Evolutionary conservation across 2,888 invertebrate species (phyloP).

Genomic region (Phymatocera aterrima): DNA sequence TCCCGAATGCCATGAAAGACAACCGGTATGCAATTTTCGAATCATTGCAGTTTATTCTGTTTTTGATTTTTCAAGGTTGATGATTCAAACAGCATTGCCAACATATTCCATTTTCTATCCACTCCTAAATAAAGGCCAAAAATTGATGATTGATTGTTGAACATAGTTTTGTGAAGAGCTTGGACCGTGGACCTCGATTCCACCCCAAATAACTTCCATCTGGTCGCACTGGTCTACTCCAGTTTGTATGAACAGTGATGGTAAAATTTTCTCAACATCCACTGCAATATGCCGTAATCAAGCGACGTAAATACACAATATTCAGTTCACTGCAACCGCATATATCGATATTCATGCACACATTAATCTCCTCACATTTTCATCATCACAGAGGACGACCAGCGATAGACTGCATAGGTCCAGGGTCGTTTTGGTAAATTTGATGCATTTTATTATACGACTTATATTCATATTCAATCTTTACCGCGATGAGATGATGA

Average conservation of each 20-base stretch:
- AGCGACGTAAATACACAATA: conserved; percentile 67
- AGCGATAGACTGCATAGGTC: conserved; percentile 72
- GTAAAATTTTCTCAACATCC: conserved; percentile 60
- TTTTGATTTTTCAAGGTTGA: background rate
- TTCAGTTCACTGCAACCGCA: background rate
- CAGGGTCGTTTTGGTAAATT: conserved; percentile 72
- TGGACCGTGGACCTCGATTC: conserved; percentile 62
- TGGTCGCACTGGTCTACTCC: conserved; percentile 72
- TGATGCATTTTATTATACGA: background rate
- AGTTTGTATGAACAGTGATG: conserved; percentile 61
- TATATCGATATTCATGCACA: conserved; percentile 45
- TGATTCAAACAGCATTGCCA: background rate
- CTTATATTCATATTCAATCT: background rate
- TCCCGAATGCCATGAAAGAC: conserved; percentile 66
- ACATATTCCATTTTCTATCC: background rate
- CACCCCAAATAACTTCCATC: conserved; percentile 65
- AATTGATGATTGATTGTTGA: conserved; percentile 34
- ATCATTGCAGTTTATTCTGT: background rate
- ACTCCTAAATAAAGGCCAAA: conserved; percentile 13
- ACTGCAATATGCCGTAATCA: conserved; percentile 70
- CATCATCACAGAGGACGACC: conserved; percentile 64
- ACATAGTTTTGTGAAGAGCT: conserved; percentile 73
- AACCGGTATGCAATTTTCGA: too few species aligned
- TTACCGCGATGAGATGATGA: background rate
- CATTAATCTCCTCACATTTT: conserved; percentile 3